phyloP scores from a whole-genome alignment of 2,113 vertebrate species.

The Lates calcarifer region DNA sequence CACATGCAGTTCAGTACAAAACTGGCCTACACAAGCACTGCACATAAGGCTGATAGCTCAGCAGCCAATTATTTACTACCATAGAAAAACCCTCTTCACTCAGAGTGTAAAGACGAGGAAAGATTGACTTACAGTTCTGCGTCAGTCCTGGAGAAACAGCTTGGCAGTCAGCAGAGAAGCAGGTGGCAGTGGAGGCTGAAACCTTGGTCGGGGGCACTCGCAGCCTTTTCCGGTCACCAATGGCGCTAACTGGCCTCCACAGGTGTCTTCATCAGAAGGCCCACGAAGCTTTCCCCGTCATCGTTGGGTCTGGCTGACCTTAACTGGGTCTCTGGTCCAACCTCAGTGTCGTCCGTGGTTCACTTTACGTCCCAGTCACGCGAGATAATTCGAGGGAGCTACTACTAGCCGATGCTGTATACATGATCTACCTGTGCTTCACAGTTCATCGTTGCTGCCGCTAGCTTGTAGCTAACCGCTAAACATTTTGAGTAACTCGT shows the following conservation, averaged over 20 bases:
- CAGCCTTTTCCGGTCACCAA: no score
- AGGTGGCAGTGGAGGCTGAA: no score
- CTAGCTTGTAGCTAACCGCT: neutral
- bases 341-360: no score
- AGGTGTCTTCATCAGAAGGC: neutral
- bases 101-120: neutral
- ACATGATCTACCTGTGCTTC: no score
- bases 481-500: neutral
- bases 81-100: no score
- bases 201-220: no score
- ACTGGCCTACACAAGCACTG: neutral
- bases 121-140: neutral
- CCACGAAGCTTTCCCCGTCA: neutral
- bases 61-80: no score
- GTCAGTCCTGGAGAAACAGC: no score
- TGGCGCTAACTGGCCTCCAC: neutral
- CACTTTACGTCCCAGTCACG: neutral
- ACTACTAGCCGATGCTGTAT: neutral
- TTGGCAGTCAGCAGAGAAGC: no score
- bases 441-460: no score
- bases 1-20: neutral
- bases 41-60: neutral
- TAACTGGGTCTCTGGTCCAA: no score
- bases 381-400: neutral
- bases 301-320: no score